A percentile compares a stretch with the other conserved stretches of the same genome.
phyloP scores from a whole-genome alignment of 2,888 invertebrate species.

The Lampropteryx suffumata region DNA sequence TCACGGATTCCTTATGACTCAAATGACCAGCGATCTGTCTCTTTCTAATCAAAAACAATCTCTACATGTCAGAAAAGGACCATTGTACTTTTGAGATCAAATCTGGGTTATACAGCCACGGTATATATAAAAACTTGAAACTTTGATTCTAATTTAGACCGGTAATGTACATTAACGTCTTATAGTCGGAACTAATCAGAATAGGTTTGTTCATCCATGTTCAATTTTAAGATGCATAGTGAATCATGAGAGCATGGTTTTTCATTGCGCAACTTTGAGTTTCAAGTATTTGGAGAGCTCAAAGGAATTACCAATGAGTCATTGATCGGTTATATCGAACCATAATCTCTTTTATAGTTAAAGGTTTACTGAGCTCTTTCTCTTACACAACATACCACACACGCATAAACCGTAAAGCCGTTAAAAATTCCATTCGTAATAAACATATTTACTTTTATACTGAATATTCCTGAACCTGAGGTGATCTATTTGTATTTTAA shows the following conservation, averaged over 20 bases:
- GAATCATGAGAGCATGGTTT: slow-evolving; percentile 27
- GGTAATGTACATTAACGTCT: slow-evolving; percentile 38
- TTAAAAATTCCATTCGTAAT: no score
- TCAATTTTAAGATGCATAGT: slow-evolving; percentile 16
- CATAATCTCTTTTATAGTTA: not conserved
- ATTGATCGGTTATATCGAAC: slow-evolving; percentile 2
- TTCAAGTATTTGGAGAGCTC: slow-evolving; percentile 14
- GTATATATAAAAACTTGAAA: slow-evolving; percentile 33
- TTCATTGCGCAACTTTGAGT: slow-evolving; percentile 28
- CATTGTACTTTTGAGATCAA: slow-evolving; percentile 16
- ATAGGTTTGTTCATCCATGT: slow-evolving; percentile 29
- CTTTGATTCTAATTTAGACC: slow-evolving; percentile 46
- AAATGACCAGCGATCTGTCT: slow-evolving; percentile 40
- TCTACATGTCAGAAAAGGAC: slow-evolving; percentile 31
- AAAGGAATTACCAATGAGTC: slow-evolving; percentile 17
- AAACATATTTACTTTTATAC: not conserved
- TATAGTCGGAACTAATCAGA: slow-evolving; percentile 42
- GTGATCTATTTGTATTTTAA: not conserved
- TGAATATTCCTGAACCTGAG: not conserved
- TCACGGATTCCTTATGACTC: slow-evolving; percentile 55
- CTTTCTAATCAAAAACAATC: slow-evolving; percentile 35
- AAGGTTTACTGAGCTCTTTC: not conserved
- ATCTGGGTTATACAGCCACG: slow-evolving; percentile 24
- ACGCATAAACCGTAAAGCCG: no score
- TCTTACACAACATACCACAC: not conserved